Evolutionary conservation across 2,888 invertebrate genomes (phyloP).

Genomic region (Clusia tigrina): DNA sequence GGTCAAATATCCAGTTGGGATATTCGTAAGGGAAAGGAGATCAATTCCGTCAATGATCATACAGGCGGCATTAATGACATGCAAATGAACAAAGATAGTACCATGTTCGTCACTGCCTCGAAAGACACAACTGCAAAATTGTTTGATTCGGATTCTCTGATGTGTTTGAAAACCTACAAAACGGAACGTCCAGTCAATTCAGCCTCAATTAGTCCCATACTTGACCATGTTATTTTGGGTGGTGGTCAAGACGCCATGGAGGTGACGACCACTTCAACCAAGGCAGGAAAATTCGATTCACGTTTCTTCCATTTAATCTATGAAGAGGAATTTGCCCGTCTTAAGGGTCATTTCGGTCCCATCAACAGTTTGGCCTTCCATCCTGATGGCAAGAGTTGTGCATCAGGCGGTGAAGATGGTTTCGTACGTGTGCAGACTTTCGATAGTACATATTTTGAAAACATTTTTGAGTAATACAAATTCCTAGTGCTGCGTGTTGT

Average conservation of each 20-base stretch:
- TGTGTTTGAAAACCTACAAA: conserved; percentile 92
- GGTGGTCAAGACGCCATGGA: conserved; percentile 99
- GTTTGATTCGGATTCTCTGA: conserved; percentile 87
- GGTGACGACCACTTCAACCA: conserved; percentile 92
- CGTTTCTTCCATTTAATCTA: conserved; percentile 93
- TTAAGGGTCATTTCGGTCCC: conserved; percentile 99
- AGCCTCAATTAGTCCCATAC: conserved; percentile 93
- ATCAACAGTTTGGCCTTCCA: conserved; percentile 98
- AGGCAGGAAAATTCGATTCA: conserved; percentile 97
- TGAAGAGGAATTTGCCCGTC: conserved; percentile 95
- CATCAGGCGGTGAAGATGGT: conserved; percentile 98
- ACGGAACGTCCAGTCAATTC: conserved; percentile 98
- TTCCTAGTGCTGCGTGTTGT: not conserved
- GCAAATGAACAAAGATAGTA: conserved; percentile 91
- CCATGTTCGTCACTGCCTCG: conserved; percentile 97
- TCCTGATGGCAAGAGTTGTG: conserved; percentile 96
- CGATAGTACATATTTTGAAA: conserved; percentile 94
- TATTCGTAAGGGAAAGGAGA: conserved; percentile 82
- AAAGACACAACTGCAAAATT: conserved; percentile 96
- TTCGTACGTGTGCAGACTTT: conserved; percentile 95
- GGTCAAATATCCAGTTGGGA: conserved; percentile 95
- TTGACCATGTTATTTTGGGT: conserved; percentile 96
- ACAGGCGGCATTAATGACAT: conserved; percentile 91
- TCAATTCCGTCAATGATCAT: conserved; percentile 83
- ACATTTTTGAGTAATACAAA: conserved; percentile 50